Conservation (phyloP, 2,888 invertebrate species). For the Archips crataeganus region DNA sequence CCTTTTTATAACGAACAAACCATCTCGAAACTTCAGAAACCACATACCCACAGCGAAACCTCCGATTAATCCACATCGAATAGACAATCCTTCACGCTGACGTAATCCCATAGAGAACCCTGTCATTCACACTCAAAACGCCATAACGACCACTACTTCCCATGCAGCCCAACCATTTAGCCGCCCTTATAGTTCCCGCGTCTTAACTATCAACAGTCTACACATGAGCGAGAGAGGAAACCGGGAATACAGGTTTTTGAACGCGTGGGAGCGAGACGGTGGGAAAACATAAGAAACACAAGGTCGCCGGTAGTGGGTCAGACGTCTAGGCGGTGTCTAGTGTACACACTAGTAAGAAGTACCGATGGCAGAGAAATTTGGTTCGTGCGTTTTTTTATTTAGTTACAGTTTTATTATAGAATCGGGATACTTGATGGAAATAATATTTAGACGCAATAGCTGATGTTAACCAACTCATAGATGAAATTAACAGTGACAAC, state of each 20-base stretch:
- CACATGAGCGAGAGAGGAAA: conserved; percentile 60
- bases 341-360: conserved; percentile 71
- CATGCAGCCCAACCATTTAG: neutral
- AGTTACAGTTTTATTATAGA: neutral
- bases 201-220: conserved; percentile 75
- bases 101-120: conserved; percentile 44
- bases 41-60: conserved; percentile 7
- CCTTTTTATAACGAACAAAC: neutral
- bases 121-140: conserved; percentile 22
- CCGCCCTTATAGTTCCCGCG: conserved; percentile 39
- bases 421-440: neutral
- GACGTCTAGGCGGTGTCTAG: conserved; percentile 83
- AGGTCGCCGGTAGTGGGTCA: conserved; percentile 84
- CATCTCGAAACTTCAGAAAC: neutral
- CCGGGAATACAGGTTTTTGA: conserved; percentile 46
- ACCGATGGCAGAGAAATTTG: conserved; percentile 58
- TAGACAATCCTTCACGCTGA: conserved; percentile 35
- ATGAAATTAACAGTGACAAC: no score
- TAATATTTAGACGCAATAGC: neutral
- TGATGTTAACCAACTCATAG: no score
- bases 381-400: neutral
- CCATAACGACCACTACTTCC: conserved; percentile 24
- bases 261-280: conserved; percentile 62
- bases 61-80: conserved; percentile 30
- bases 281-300: conserved; percentile 82